Conservation (phyloP, 2,888 invertebrate species). For the Ornithoptera alexandrae region DNA sequence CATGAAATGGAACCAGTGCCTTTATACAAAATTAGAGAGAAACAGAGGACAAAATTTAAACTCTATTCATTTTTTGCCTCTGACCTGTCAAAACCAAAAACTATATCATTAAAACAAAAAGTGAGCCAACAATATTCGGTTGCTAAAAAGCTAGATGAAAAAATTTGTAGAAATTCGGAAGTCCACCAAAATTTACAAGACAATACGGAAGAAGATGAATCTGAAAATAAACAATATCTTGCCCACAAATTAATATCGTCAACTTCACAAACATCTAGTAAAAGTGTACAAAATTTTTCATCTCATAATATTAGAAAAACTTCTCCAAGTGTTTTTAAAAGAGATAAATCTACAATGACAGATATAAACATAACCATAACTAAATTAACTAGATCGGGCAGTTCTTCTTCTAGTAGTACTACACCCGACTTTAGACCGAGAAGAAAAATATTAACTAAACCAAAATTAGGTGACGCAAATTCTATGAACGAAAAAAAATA, state of each 20-base stretch:
- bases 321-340: neutral
- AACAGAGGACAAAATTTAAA: conserved; percentile 57
- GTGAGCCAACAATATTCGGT: conserved; percentile 57
- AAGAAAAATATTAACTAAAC: conserved; percentile 16
- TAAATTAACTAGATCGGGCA: conserved; percentile 26
- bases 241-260: neutral
- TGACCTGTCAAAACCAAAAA: conserved; percentile 60
- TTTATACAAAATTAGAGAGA: conserved; percentile 53
- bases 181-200: conserved; percentile 23
- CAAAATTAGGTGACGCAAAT: neutral
- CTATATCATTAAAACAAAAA: conserved; percentile 63
- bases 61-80: conserved; percentile 62
- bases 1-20: conserved; percentile 45
- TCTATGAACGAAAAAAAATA: neutral
- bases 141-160: conserved; percentile 59
- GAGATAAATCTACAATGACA: conserved; percentile 22
- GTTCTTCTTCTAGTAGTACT: conserved; percentile 26
- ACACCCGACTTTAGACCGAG: conserved; percentile 25
- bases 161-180: conserved; percentile 42
- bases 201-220: neutral
- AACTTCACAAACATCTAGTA: conserved; percentile 2
- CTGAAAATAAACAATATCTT: conserved; percentile 4
- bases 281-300: conserved; percentile 8
- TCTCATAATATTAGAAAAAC: neutral
- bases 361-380: conserved; percentile 24